phyloP scores from a whole-genome alignment of 2,797 vertebrate species.

The Hydrophis major region DNA sequence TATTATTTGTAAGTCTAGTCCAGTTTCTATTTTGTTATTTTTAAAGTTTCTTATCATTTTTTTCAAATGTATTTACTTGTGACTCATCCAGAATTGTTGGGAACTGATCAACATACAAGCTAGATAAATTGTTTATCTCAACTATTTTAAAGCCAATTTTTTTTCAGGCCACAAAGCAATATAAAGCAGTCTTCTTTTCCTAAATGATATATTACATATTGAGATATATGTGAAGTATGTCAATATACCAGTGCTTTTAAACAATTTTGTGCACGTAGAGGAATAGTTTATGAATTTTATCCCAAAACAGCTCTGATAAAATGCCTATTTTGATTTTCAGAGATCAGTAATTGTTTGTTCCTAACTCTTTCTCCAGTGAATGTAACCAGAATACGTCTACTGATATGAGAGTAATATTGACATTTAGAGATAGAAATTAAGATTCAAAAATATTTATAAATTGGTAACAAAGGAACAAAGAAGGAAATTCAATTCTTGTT shows the following conservation, averaged over 20 bases:
- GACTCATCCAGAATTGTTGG: neutral
- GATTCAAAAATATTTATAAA: neutral
- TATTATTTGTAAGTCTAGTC: neutral
- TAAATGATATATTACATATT: neutral
- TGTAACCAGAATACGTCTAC: neutral
- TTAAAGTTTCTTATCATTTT: neutral
- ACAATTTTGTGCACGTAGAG: neutral
- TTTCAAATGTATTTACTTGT: neutral
- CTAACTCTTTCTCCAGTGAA: neutral
- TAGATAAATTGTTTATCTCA: neutral
- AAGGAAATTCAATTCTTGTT: neutral
- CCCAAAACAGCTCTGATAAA: neutral
- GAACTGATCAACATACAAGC: neutral
- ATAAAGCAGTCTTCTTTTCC: neutral
- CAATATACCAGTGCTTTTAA: neutral
- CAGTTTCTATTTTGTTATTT: neutral
- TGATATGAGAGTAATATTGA: neutral
- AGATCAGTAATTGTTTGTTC: neutral
- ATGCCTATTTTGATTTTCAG: neutral
- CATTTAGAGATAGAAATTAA: neutral
- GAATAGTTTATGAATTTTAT: neutral
- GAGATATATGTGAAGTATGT: neutral
- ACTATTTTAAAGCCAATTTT: neutral
- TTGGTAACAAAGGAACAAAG: neutral
- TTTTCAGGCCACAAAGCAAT: neutral